Conservation (phyloP, 37 sponge, comb jelly and placozoan genomes). For the Ianthella basta region DNA sequence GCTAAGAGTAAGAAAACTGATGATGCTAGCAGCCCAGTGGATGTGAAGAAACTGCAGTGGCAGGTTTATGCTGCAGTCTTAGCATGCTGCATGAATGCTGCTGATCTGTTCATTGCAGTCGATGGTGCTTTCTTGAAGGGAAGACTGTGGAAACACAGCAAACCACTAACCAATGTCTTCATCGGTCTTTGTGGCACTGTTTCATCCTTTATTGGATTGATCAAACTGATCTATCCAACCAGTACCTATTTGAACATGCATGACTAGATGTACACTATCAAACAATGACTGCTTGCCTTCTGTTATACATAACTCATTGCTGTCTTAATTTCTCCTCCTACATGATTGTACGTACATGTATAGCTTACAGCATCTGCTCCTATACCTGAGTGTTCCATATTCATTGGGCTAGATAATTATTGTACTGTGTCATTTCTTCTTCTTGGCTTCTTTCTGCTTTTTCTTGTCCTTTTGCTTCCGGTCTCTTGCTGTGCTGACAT, state of each 20-base stretch:
- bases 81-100: constrained; percentile 2
- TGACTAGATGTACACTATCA: too few relatives aligned
- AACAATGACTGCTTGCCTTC: too few relatives aligned
- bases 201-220: constrained; percentile 56
- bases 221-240: neutral
- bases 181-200: constrained; percentile 53
- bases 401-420: neutral
- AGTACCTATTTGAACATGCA: too few relatives aligned
- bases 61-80: neutral
- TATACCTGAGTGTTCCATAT: neutral
- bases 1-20: neutral
- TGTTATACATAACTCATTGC: neutral
- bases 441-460: constrained; percentile 56
- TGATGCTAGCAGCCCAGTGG: neutral
- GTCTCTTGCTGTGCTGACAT: constrained; percentile 42
- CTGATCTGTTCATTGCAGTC: constrained; percentile 53
- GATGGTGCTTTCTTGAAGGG: constrained; percentile 44
- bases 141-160: constrained; percentile 36
- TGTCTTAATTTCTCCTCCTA: neutral
- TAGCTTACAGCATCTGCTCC: too few relatives aligned
- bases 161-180: neutral
- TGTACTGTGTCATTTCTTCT: constrained; percentile 33
- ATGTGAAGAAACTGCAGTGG: neutral
- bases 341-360: neutral
- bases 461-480: constrained; percentile 64